These are phyloP conservation scores for Lepidocyrtinus sp. DNA, from an alignment of 2,888 invertebrate genomes.

Conservation along the genomic window DNA sequence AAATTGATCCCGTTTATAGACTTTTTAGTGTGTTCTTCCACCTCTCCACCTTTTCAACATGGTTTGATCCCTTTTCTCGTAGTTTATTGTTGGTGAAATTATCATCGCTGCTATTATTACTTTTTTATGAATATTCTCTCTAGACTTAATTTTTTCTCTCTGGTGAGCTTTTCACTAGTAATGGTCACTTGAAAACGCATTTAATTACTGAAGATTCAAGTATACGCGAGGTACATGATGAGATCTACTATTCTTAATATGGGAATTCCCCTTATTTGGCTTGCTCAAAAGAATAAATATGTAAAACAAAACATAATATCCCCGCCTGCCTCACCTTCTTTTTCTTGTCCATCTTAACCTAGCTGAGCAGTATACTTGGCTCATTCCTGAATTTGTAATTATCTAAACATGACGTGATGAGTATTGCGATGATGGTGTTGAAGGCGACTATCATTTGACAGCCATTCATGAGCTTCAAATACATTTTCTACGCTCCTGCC, in stretches of 20 bases:
- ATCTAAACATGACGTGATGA: slow-evolving; percentile 8
- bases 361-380: background rate
- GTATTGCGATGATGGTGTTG: background rate
- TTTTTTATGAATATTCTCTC: background rate
- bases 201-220: slow-evolving; percentile 14
- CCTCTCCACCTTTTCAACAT: background rate
- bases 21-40: background rate
- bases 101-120: background rate
- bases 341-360: slow-evolving; percentile 1
- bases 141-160: background rate
- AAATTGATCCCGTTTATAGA: background rate
- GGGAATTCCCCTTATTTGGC: slow-evolving; percentile 44
- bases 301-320: background rate
- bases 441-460: background rate
- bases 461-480: background rate
- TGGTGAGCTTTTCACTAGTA: background rate
- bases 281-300: background rate
- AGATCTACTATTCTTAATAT: slow-evolving; percentile 25
- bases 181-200: slow-evolving; percentile 5
- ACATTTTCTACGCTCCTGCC: too few species aligned
- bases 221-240: background rate
- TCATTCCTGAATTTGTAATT: slow-evolving; percentile 14
- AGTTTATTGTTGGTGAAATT: background rate
- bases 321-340: slow-evolving; percentile 4
- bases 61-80: background rate